Base-by-base conservation (phyloP, 2,113 vertebrate genomes). In the Myotis davidii region DNA sequence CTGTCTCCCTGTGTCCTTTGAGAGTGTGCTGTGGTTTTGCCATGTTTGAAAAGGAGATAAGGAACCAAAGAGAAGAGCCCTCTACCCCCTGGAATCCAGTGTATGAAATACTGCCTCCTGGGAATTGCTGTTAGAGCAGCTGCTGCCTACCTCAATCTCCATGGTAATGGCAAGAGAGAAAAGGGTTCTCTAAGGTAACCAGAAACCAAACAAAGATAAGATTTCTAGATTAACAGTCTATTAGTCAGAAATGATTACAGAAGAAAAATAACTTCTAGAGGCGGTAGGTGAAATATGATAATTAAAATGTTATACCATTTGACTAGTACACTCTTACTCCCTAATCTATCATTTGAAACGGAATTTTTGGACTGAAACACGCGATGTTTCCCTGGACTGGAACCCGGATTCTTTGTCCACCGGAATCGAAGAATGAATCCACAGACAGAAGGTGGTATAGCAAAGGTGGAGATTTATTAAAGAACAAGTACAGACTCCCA, bases 161-260 rank as follows among this genome's bases (percentile, higher is more conserved):
- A 95, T 56, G 48, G 61, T 45, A 78, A 94, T 78, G 7, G 11
- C 0, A 91, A 94, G 17, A 70, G 48, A 81, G 37, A 81, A 59
- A 84, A 56, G 27, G 1, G 2, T 61, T 94, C 37, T 39, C 90
- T 81, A 88, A 72, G 32, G 78, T 65, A 96, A 95, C 59, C 32
- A 73, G 25, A 50, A 96, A n/a, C 0, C 16, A 90, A 69, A 89
- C 5, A 34, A 90, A 78, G 73, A 54, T 74, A 64, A 56, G 45
- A 21, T 86, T 92, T 95, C 6, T 70, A 70, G 82, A 9, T 92
- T 94, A 96, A 79, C 14, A 70, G 77, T 64, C 18, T 12, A 74
- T 70, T 94, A 92, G 78, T 45, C 37, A 92, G 16, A 77, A 67
- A 6, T 78, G 14, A 90, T 27, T 86, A 90, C 1, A 21, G 11